Conservation (phyloP, 2,797 vertebrate species). For the Carapus acus region DNA sequence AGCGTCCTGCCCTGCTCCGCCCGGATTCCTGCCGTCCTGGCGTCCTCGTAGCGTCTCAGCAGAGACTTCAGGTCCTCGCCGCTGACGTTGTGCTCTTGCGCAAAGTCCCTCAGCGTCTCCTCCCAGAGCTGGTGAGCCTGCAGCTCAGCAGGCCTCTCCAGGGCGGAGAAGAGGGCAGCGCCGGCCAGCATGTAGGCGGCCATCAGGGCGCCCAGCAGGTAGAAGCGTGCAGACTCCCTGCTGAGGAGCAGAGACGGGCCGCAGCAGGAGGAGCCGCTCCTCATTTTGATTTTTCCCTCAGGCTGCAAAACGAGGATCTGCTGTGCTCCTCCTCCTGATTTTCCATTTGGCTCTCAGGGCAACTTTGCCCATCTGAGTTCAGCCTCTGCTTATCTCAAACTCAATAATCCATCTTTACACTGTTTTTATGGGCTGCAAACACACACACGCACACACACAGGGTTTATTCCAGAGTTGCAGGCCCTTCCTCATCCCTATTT, state of each 20-base stretch:
- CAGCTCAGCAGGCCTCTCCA: conserved; percentile 59
- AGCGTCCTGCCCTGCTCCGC: conserved; percentile 41
- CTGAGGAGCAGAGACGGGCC: conserved; percentile 26
- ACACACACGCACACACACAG: conserved; percentile 5
- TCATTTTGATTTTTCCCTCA: conserved; percentile 22
- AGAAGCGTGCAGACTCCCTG: conserved; percentile 42
- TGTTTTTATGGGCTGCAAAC: conserved; percentile 47
- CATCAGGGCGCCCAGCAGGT: conserved; percentile 52
- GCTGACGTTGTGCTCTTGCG: conserved; percentile 42
- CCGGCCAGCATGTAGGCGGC: conserved; percentile 62
- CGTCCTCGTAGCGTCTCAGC: conserved; percentile 56
- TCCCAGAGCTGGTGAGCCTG: conserved; percentile 53
- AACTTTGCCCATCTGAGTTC: conserved; percentile 11
- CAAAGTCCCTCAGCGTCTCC: conserved; percentile 43
- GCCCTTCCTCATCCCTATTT: no score
- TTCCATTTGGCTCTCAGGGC: conserved; percentile 9
- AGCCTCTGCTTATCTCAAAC: conserved; percentile 41
- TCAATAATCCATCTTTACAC: conserved; percentile 49
- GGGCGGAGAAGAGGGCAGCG: conserved; percentile 59
- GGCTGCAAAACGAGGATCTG: no score
- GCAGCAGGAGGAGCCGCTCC: conserved; percentile 22
- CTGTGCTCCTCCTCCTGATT: not conserved
- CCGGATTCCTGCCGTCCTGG: conserved; percentile 48
- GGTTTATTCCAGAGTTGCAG: no score
- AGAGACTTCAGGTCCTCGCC: conserved; percentile 37